A percentile compares a stretch with the other conserved stretches of the same genome.
Evolutionary conservation across 2,113 vertebrate genomes (phyloP).

Genomic region (Nycticebus coucang): DNA sequence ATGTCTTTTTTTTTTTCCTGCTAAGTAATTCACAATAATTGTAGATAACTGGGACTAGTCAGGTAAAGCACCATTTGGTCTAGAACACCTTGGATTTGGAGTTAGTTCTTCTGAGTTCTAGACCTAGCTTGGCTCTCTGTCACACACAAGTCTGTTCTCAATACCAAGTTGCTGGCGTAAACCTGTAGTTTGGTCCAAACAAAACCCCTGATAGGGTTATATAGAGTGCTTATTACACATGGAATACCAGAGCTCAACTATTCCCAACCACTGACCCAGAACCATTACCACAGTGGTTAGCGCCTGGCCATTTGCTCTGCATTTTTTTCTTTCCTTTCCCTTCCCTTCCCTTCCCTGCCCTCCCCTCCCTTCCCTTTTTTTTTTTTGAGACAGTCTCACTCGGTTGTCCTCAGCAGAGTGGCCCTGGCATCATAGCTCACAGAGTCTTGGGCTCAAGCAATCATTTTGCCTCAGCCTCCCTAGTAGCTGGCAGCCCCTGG

Average conservation of each 20-base stretch:
- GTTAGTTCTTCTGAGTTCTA: not conserved
- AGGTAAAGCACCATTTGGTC: not conserved
- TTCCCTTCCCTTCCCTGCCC: too few relatives aligned
- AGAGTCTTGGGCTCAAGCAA: too few relatives aligned
- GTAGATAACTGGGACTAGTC: not conserved
- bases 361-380: too few relatives aligned
- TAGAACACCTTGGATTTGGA: not conserved
- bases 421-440: too few relatives aligned
- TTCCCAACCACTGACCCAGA: not conserved
- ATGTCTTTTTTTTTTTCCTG: not conserved
- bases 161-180: not conserved
- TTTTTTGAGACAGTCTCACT: too few relatives aligned
- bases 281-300: not conserved
- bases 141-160: not conserved
- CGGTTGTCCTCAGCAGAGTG: too few relatives aligned
- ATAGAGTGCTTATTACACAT: not conserved
- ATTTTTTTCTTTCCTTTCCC: not conserved
- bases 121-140: not conserved
- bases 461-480: too few relatives aligned
- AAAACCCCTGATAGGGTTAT: not conserved
- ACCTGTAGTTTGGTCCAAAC: not conserved
- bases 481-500: not conserved
- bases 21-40: not conserved
- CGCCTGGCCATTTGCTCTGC: not conserved
- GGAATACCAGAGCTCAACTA: not conserved